Evolutionary conservation across 2,797 vertebrate species (phyloP), one percentile per base, ranked within the genome.

Genomic region (Notamacropus eugenii): DNA sequence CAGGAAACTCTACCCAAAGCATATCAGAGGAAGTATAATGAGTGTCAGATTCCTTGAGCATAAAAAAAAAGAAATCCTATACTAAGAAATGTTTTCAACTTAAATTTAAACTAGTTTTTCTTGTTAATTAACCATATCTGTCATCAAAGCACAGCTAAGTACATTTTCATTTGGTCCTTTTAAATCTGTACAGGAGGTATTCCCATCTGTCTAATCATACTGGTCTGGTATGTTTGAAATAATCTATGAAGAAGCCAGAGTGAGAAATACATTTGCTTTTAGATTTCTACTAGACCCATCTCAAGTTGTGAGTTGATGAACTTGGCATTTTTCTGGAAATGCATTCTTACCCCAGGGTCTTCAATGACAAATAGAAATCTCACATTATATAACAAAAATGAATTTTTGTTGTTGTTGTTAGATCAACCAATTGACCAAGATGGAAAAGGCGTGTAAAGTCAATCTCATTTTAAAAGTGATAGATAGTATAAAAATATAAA

Each of bases 21-120:
- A 52, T 22, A 93, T 50, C 56, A n/a, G 58, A 93, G 22, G 52
- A 56, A 40, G 29, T 40, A 14, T 31, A 55, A 52, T 4, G 0
- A 62, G 24, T 31, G 5, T 56, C 34, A 62, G 19, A 74, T 19
- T 52, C 34, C 1, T 50, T 67, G 46, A 54, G n/a, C 59, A 50
- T 93, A 28, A 93, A 92, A 96, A 74, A 40, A 0, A n/a, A 74
- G 62, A 40, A 74, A 74, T 94, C 55, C 54, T 91, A 95, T 16
- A 59, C 8, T 34, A 94, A 28, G 3, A 95, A 94, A 95, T 93
- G 29, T 62, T 40, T 92, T 92, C 34, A 82, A 92, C 82, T 14
- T 95, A 1, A 28, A 29, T 91, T 97, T 58, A 62, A 74, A 93
- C 55, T n/a, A 82, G 54, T 90, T 90, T 93, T 94, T 67, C 95